A percentile compares a stretch with the other conserved stretches of the same genome.
These are phyloP conservation scores for Alligator mississippiensis DNA, from an alignment of 2,113 vertebrate species.

Conservation along the genomic window DNA sequence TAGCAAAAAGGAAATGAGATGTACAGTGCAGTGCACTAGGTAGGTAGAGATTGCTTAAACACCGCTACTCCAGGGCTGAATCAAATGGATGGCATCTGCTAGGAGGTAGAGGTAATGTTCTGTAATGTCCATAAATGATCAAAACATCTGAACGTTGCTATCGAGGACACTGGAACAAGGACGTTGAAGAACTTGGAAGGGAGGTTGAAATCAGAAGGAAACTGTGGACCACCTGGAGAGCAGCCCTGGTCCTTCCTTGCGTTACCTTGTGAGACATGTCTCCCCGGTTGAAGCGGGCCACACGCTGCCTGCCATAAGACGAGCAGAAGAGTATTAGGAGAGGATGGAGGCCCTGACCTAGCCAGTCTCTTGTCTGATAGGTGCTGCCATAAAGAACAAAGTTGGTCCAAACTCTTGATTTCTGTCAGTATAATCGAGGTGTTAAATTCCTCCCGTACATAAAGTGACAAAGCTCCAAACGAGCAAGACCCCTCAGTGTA, in stretches of 20 bases:
- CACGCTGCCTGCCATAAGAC: not conserved
- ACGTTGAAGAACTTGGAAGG: constrained; percentile 3
- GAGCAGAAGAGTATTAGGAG: not conserved
- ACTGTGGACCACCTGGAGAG: not conserved
- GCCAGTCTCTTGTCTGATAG: not conserved
- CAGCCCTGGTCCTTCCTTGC: not conserved
- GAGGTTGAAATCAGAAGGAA: not conserved
- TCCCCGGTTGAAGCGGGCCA: not conserved
- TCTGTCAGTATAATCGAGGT: not conserved
- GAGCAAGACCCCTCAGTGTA: not conserved
- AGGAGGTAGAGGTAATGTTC: not conserved
- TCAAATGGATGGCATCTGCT: not conserved
- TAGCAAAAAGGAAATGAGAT: constrained; percentile 46
- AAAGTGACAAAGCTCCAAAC: not conserved
- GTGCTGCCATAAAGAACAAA: not conserved
- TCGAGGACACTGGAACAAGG: not conserved
- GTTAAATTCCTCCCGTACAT: not conserved
- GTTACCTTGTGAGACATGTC: not conserved
- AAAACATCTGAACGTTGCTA: constrained; percentile 23
- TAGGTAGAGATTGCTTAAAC: constrained; percentile 40
- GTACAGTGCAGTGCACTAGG: constrained; percentile 4
- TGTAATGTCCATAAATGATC: not conserved
- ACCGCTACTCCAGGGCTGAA: not conserved
- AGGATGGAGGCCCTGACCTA: not conserved
- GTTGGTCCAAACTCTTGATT: not conserved